A percentile compares a stretch with the other conserved stretches of the same genome.
phyloP scores from a whole-genome alignment of 2,888 invertebrate species.

The Thalpophila matura region DNA sequence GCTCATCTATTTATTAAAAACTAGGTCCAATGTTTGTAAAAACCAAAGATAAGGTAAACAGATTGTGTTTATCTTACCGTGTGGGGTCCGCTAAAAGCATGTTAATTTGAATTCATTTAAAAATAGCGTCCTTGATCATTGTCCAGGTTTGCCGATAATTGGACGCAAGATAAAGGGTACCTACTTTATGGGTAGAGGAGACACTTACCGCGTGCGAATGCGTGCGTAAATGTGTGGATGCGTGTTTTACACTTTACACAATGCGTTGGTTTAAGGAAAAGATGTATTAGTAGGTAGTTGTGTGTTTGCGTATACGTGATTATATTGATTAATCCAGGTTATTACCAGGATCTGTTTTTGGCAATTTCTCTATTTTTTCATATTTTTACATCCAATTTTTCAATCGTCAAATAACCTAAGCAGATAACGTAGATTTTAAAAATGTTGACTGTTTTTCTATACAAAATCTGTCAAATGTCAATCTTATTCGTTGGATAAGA shows the following conservation, averaged over 20 bases:
- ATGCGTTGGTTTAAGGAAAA: background rate
- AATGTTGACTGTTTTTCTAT: no score
- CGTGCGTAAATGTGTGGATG: slow-evolving; percentile 1
- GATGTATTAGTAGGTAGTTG: background rate
- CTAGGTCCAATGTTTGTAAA: slow-evolving; percentile 34
- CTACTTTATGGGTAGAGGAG: slow-evolving; percentile 46
- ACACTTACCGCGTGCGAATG: slow-evolving; percentile 26
- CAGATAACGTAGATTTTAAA: no score
- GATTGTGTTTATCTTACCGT: slow-evolving; percentile 63
- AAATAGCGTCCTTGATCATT: slow-evolving; percentile 54
- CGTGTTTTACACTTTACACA: background rate
- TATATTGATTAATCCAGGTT: background rate
- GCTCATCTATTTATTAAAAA: slow-evolving; percentile 27
- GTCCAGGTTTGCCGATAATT: slow-evolving; percentile 54
- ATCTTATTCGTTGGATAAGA: no score
- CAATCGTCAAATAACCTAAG: no score
- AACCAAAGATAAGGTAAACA: slow-evolving; percentile 58
- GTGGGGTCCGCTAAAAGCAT: slow-evolving; percentile 70
- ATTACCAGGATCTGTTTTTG: background rate
- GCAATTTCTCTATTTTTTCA: background rate
- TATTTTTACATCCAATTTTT: no score
- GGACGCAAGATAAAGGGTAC: slow-evolving; percentile 57
- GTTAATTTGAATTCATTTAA: slow-evolving; percentile 58
- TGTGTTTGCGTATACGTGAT: background rate
- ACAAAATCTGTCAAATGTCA: no score